Evolutionary conservation across 1,140 invertebrate genomes (phyloP).

Genomic region (Leptopilina clavipes): DNA sequence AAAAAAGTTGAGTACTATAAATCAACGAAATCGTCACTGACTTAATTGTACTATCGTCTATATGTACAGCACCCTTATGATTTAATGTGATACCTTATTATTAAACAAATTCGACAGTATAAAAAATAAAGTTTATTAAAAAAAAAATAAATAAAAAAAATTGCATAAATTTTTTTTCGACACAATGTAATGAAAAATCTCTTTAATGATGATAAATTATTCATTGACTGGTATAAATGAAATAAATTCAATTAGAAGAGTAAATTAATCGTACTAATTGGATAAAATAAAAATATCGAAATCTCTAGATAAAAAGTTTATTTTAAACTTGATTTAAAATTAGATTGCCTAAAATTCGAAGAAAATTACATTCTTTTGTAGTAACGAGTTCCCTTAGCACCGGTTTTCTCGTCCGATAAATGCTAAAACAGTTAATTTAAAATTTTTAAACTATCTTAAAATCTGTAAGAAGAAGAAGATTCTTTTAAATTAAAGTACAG

Average conservation of each 20-base stretch:
- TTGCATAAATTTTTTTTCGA: no score
- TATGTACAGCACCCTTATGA: conserved; percentile 70
- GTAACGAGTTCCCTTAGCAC: conserved; percentile 59
- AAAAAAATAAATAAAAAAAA: no score
- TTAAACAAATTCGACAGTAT: conserved; percentile 64
- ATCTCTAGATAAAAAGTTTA: not conserved
- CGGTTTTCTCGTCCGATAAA: conserved; percentile 57
- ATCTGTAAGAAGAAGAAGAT: no score
- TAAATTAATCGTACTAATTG: not conserved
- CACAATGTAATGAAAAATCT: no score
- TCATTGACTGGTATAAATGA: no score
- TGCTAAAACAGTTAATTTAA: conserved; percentile 60
- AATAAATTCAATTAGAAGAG: no score
- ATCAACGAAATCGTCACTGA: conserved; percentile 62
- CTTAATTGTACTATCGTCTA: conserved; percentile 68
- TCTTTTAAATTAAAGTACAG: no score
- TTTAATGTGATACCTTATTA: conserved; percentile 72
- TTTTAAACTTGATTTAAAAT: not conserved
- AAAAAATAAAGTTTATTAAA: conserved; percentile 52
- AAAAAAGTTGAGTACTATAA: conserved; percentile 57
- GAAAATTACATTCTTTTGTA: conserved; percentile 65
- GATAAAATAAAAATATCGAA: not conserved
- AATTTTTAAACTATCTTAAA: no score
- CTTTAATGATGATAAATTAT: not conserved
- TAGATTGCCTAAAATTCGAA: conserved; percentile 11